Evolutionary conservation across 2,113 vertebrate genomes (phyloP), one percentile per base, ranked within the genome.

Genomic region (Muscicapa adusta): DNA sequence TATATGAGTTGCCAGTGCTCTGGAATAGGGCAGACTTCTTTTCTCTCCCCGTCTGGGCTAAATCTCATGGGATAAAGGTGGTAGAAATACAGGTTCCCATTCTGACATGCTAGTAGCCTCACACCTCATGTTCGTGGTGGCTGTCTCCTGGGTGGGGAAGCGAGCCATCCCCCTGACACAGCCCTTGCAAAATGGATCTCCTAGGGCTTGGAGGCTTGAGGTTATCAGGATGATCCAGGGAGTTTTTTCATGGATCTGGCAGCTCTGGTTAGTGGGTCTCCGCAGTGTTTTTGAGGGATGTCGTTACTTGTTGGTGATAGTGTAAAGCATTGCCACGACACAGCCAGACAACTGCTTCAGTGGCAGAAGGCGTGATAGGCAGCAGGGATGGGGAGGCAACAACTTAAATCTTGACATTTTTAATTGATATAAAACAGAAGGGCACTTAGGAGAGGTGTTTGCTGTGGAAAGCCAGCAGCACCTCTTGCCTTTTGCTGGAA

Each of bases 401-500:
- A 11, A 33, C 43, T 57, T 86, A 54, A 90, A 63, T 48, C 72
- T 34, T 90, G 75, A n/a, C 40, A 9, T 56, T 95, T 93, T 89
- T 83, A 88, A 80, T 43, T 95, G 85, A 94, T 80, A 14, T 53
- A 53, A 93, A 96, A 22, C 93, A 97, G 95, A 81, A 83, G n/a
- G 82, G 88, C 63, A 63, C 82, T 90, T 90, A 88, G 47, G 61
- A 56, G 57, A 94, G 92, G 95, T 96, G 95, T 96, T 95, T 88
- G 85, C 82, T 91, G 85, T 88, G 73, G 85, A 94, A 95, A 91
- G 80, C 67, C 91, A 96, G 94, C 79, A 95, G 83, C 79, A 88
- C 72, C 51, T 94, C 82, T 74, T 85, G 67, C 51, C 63, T 90
- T 89, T 81, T 94, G 76, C 89, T 94, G 83, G 65, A 91, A n/a